phyloP scores from a whole-genome alignment of 2,888 invertebrate genomes.

The Mycalesis mineus region DNA sequence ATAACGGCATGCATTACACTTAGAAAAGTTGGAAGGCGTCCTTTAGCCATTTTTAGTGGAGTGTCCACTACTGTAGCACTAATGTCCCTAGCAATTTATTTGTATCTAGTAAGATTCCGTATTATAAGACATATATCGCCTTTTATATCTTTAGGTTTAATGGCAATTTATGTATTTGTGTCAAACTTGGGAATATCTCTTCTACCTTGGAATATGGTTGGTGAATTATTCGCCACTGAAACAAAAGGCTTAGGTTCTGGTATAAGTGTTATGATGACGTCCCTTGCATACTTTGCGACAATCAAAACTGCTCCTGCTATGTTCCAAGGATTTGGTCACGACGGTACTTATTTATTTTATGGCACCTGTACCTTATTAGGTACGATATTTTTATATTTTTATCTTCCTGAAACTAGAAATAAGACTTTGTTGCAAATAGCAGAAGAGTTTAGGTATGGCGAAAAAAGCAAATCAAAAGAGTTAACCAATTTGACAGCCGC shows the following conservation, averaged over 20 bases:
- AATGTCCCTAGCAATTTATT: constrained; percentile 69
- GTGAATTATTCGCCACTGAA: constrained; percentile 83
- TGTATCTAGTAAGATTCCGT: constrained; percentile 54
- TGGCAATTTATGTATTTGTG: constrained; percentile 78
- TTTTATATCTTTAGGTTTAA: constrained; percentile 66
- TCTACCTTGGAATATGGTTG: constrained; percentile 86
- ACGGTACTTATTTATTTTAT: constrained; percentile 81
- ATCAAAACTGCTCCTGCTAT: constrained; percentile 82
- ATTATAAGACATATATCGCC: constrained; percentile 49
- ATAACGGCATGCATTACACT: constrained; percentile 79
- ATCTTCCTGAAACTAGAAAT: constrained; percentile 83
- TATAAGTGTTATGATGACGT: constrained; percentile 81
- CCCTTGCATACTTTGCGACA: constrained; percentile 81
- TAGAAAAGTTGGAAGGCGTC: constrained; percentile 79
- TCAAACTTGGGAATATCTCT: constrained; percentile 80
- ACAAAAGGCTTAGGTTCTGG: constrained; percentile 84
- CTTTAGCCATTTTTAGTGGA: constrained; percentile 81
- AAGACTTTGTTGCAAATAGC: constrained; percentile 83
- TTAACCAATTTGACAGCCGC: constrained; percentile 32
- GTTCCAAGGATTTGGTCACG: constrained; percentile 74
- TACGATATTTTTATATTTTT: constrained; percentile 78
- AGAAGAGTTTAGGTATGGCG: constrained; percentile 68
- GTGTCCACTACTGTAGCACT: constrained; percentile 79
- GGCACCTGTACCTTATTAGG: constrained; percentile 79
- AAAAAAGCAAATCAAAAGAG: constrained; percentile 41